Evolutionary conservation across 2,888 invertebrate species (phyloP).

Genomic region (Bellardia pandia): DNA sequence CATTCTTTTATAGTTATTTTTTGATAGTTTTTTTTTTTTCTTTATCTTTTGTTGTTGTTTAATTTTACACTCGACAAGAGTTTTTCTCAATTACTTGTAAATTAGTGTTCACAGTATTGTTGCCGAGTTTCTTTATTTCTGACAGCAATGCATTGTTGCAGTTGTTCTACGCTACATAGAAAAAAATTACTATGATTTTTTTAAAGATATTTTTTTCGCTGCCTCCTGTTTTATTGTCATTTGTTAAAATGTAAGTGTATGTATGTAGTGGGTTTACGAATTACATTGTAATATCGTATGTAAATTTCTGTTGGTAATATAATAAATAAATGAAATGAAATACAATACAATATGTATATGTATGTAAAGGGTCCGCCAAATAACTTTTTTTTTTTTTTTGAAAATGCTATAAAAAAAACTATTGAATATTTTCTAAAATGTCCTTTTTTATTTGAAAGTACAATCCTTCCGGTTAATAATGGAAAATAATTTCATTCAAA

Average conservation of each 20-base stretch:
- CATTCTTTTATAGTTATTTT: background rate
- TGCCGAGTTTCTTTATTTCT: background rate
- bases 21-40: background rate
- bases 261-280: background rate
- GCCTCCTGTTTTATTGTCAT: background rate
- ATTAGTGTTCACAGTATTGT: background rate
- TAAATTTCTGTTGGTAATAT: background rate
- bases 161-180: background rate
- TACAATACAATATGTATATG: background rate
- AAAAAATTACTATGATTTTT: background rate
- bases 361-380: no score
- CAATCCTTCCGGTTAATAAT: no score
- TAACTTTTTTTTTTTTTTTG: no score
- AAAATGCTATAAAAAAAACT: no score
- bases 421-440: no score
- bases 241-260: no score
- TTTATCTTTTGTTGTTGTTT: background rate
- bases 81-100: background rate
- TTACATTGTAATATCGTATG: constrained; percentile 3
- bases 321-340: background rate
- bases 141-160: background rate
- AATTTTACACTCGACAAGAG: background rate
- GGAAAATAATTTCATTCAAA: no score
- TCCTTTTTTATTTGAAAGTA: no score
- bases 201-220: background rate